Conservation (phyloP, 2,113 vertebrate species). For the Myiagra hebetior region DNA sequence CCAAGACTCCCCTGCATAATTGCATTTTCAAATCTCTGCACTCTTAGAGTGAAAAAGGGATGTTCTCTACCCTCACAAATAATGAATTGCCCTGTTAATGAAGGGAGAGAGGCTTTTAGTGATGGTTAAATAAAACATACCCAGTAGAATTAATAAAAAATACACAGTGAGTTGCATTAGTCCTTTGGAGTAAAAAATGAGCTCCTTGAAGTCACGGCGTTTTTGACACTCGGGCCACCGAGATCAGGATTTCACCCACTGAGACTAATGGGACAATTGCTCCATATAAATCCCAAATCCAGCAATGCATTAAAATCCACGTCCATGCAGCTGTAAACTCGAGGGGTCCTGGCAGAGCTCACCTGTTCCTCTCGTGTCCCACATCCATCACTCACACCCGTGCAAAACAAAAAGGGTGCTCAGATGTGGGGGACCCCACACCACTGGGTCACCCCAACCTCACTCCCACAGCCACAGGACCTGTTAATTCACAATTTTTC, state of each 20-base stretch:
- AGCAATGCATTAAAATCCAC: not conserved
- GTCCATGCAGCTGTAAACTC: accelerated
- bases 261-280: not conserved
- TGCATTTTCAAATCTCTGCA: not conserved
- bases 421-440: not conserved
- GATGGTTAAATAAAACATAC: not conserved
- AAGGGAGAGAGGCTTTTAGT: slow-evolving; percentile 9
- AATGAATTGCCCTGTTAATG: not conserved
- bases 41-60: not conserved
- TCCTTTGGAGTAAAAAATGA: not conserved
- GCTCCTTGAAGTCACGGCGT: not conserved
- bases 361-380: accelerated
- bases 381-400: accelerated
- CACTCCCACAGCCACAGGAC: not conserved
- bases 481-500: not conserved
- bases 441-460: not conserved
- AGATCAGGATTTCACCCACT: not conserved
- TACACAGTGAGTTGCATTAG: not conserved
- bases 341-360: not conserved
- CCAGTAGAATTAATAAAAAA: not conserved
- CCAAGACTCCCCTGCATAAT: not conserved
- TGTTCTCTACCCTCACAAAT: not conserved
- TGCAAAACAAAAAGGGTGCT: not conserved
- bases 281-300: not conserved
- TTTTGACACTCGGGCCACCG: not conserved